Evolutionary conservation across 2,888 invertebrate genomes (phyloP).

Genomic region (Cataglyphis altisquamis): DNA sequence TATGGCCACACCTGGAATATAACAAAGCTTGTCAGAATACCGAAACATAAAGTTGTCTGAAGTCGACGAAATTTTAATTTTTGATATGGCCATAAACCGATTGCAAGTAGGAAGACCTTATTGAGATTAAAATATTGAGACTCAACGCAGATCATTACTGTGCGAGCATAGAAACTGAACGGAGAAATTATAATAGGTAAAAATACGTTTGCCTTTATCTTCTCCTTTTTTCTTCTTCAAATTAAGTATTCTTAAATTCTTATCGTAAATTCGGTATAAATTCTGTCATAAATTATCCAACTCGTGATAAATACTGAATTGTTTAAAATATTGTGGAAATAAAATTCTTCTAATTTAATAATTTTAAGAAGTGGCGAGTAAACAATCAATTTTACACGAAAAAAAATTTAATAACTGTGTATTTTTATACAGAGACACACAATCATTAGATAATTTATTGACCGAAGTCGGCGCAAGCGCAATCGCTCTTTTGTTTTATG

Average conservation of each 20-base stretch:
- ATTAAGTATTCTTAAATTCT: background rate
- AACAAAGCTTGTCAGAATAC: background rate
- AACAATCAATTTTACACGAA: no score
- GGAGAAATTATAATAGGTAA: no score
- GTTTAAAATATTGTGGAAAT: background rate
- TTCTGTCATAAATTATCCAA: background rate
- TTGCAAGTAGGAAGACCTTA: background rate
- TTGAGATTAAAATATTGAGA: background rate
- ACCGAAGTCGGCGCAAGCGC: background rate
- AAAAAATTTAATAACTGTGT: no score
- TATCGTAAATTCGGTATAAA: background rate
- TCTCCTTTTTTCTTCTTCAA: background rate
- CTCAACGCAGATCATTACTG: background rate
- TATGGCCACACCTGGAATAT: constrained; percentile 10
- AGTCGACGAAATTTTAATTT: background rate
- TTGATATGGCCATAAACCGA: constrained; percentile 32
- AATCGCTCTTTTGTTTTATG: background rate
- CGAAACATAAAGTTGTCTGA: background rate
- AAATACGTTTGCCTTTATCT: background rate
- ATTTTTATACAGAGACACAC: background rate
- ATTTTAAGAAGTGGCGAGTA: no score
- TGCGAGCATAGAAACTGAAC: background rate
- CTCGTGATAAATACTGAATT: background rate
- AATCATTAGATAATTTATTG: background rate
- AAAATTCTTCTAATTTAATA: no score